Evolutionary conservation across 92 coral and sea anemone species (phyloP).

Genomic region (Meandrina meandrites): DNA sequence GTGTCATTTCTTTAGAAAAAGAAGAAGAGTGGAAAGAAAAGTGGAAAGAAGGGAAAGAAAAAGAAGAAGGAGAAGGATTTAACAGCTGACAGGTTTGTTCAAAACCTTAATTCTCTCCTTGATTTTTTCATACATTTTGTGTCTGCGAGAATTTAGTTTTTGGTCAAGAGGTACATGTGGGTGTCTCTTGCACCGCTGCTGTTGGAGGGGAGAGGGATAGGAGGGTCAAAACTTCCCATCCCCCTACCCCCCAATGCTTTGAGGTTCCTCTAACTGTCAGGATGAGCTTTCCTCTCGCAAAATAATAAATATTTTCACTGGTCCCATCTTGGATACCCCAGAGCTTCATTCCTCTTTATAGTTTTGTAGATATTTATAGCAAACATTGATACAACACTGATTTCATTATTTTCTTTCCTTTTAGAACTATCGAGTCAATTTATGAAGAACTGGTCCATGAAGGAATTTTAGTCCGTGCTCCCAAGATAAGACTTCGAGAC

Average conservation of each 20-base stretch:
- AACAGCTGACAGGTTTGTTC: constrained; percentile 89
- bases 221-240: not conserved
- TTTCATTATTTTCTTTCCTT: not conserved
- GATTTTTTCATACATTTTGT: not conserved
- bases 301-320: too few species aligned
- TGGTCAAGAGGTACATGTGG: not conserved
- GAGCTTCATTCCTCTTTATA: not conserved
- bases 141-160: not conserved
- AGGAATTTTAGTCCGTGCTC: constrained; percentile 89
- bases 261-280: too few species aligned
- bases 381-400: not conserved
- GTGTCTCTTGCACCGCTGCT: not conserved
- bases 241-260: too few species aligned
- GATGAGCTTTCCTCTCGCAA: too few species aligned
- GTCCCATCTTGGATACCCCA: too few species aligned
- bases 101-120: not conserved
- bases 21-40: constrained; percentile 96
- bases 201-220: not conserved
- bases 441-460: constrained; percentile 96
- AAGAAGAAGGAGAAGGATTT: constrained; percentile 98
- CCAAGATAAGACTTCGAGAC: constrained; percentile 78
- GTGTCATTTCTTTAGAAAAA: constrained; percentile 65
- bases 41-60: constrained; percentile 97
- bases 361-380: not conserved
- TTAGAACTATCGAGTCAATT: constrained; percentile 90